Conservation (phyloP, 2,797 vertebrate species). For the Ibycter americanus region DNA sequence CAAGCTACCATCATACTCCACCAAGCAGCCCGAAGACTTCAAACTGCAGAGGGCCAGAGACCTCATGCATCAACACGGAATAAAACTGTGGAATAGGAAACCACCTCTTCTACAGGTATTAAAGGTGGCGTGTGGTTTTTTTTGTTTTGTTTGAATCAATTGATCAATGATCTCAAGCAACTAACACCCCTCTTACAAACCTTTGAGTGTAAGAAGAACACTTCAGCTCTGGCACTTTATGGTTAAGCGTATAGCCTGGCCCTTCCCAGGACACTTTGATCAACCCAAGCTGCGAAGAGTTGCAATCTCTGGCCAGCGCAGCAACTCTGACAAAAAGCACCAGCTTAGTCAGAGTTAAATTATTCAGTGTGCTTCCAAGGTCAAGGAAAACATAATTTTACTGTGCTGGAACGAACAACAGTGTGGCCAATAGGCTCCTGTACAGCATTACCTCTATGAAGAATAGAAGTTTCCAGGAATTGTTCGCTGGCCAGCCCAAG, state of each 20-base stretch:
- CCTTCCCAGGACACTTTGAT: not conserved
- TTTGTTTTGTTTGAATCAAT: not conserved
- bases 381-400: not conserved
- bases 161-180: not conserved
- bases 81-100: not conserved
- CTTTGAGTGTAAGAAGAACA: not conserved
- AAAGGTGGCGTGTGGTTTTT: not conserved
- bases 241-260: not conserved
- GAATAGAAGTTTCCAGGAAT: not conserved
- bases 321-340: not conserved
- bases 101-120: not conserved
- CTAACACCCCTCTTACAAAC: not conserved
- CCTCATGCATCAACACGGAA: not conserved
- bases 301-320: not conserved
- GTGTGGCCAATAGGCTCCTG: rapidly evolving
- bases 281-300: not conserved
- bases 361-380: not conserved
- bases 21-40: not conserved
- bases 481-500: not conserved
- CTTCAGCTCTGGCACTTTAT: not conserved
- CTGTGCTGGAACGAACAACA: not conserved
- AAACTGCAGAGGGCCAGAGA: not conserved
- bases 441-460: not conserved
- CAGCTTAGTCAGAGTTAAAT: not conserved
- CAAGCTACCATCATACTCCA: not conserved